These are phyloP conservation scores for Tauraco hartlaubi DNA, from an alignment of 2,797 vertebrate genomes.

Conservation along the genomic window DNA sequence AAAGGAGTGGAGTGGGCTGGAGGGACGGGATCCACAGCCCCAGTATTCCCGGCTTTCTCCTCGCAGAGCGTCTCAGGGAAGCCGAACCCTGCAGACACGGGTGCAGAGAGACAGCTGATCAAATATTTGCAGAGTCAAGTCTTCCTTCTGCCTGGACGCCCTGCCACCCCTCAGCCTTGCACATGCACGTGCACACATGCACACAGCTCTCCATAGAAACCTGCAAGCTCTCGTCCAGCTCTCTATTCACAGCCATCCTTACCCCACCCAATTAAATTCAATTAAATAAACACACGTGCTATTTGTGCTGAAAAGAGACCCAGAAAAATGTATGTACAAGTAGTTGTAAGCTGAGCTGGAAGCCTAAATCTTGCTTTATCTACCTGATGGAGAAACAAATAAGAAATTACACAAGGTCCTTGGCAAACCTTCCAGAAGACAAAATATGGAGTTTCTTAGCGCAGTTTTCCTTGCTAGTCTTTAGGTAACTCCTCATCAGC, in stretches of 20 bases:
- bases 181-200: rapidly evolving
- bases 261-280: neutral
- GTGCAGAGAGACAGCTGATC: neutral
- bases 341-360: neutral
- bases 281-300: neutral
- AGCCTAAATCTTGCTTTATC: neutral
- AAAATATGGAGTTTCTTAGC: neutral
- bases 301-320: neutral
- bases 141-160: neutral
- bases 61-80: neutral
- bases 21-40: neutral
- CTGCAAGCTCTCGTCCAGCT: neutral
- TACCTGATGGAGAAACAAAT: neutral
- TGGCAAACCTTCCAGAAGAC: neutral
- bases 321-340: neutral
- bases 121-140: neutral
- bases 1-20: neutral
- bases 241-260: neutral
- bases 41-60: rapidly evolving
- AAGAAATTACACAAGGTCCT: neutral
- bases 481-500: neutral
- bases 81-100: neutral
- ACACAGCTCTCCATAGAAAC: neutral
- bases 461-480: neutral
- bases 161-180: neutral